These are phyloP conservation scores for Diadophis punctatus DNA, from an alignment of 2,113 vertebrate genomes.

Conservation along the genomic window DNA sequence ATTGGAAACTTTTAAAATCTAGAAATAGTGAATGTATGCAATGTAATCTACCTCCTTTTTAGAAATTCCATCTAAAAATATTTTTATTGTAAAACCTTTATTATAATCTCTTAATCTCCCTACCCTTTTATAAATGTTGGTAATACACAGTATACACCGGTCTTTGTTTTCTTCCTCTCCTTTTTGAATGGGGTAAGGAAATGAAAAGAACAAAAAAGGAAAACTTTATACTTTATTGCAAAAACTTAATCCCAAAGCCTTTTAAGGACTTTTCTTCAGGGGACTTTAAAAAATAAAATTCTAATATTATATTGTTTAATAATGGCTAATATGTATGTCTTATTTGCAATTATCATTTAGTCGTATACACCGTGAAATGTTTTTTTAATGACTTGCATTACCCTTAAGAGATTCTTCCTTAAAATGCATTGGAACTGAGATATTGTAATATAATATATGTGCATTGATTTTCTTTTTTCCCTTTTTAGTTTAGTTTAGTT, in stretches of 20 bases:
- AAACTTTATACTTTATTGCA: not conserved
- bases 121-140: not conserved
- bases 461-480: not conserved
- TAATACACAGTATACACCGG: not conserved
- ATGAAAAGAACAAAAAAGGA: not conserved
- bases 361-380: not conserved
- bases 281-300: not conserved
- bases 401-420: not conserved
- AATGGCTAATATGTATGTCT: not conserved
- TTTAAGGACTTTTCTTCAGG: not conserved
- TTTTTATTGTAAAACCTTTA: not conserved
- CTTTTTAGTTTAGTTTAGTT: not conserved
- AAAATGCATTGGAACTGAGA: not conserved
- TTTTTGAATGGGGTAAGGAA: not conserved
- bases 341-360: not conserved
- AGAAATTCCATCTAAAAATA: not conserved
- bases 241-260: not conserved
- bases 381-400: not conserved
- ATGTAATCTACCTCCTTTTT: not conserved
- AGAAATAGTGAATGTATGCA: not conserved
- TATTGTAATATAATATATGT: not conserved
- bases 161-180: not conserved
- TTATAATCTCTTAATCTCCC: not conserved
- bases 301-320: not conserved
- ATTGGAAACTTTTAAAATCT: not conserved